Conservation (phyloP, 2,888 invertebrate genomes). For the Rotaria macrura region DNA sequence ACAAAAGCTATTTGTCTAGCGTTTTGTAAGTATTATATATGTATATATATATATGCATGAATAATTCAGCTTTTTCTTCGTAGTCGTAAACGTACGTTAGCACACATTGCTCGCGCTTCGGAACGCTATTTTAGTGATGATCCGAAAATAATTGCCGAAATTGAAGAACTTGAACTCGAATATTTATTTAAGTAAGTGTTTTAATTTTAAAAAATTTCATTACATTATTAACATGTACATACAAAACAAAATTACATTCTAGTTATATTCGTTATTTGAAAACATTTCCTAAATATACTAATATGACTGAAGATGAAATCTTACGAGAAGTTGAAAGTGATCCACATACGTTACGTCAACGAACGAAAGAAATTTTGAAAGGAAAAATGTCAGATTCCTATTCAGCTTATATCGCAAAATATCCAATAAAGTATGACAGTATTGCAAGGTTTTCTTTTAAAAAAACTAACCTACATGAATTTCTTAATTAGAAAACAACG, state of each 20-base stretch:
- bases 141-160: not conserved
- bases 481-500: slow-evolving; percentile 19
- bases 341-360: slow-evolving; percentile 21
- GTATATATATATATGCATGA: too few species aligned
- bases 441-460: not conserved
- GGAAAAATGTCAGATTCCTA: slow-evolving; percentile 10
- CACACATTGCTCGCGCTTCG: not conserved
- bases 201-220: too few species aligned
- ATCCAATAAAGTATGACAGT: not conserved
- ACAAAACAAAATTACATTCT: too few species aligned
- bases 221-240: too few species aligned
- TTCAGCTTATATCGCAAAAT: not conserved
- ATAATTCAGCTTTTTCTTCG: too few species aligned
- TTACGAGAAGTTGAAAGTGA: not conserved
- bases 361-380: slow-evolving; percentile 19
- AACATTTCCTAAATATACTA: not conserved
- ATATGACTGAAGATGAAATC: slow-evolving; percentile 8
- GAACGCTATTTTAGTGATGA: not conserved
- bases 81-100: not conserved
- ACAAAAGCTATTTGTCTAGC: too few species aligned
- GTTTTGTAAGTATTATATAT: too few species aligned
- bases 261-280: slow-evolving; percentile 23
- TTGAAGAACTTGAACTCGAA: slow-evolving; percentile 16
- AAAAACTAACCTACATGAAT: too few species aligned
- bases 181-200: slow-evolving; percentile 2